These are phyloP conservation scores for Hirtodrosophila alboralis DNA, from an alignment of 2,888 invertebrate genomes.

Conservation along the genomic window DNA sequence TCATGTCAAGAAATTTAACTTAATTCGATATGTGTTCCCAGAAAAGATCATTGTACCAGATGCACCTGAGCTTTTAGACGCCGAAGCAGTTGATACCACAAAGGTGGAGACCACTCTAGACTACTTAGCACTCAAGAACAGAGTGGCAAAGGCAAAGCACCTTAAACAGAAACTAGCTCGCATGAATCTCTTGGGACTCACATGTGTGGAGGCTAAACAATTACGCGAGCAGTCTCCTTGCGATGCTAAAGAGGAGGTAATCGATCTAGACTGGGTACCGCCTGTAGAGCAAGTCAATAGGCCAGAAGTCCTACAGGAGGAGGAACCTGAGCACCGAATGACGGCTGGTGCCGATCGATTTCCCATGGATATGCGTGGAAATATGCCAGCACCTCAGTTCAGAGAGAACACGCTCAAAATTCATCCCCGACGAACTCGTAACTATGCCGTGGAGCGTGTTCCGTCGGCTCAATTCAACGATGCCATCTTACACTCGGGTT, in stretches of 20 bases:
- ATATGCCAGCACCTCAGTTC: conserved; percentile 81
- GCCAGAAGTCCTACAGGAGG: background rate
- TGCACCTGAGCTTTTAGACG: conserved; percentile 31
- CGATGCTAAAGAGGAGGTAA: conserved; percentile 55
- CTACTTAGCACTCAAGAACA: conserved; percentile 65
- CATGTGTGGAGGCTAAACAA: conserved; percentile 66
- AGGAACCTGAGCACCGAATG: conserved; percentile 17
- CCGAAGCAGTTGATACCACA: conserved; percentile 40
- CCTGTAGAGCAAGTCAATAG: conserved; percentile 34
- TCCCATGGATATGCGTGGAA: conserved; percentile 64
- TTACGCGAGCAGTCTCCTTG: conserved; percentile 62
- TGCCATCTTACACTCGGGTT: conserved; percentile 41
- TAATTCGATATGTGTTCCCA: conserved; percentile 79
- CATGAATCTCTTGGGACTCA: conserved; percentile 71
- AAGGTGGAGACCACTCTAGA: conserved; percentile 69
- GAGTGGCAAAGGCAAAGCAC: conserved; percentile 45
- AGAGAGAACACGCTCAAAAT: conserved; percentile 79
- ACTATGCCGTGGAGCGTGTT: conserved; percentile 70
- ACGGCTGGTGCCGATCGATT: conserved; percentile 16
- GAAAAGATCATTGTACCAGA: conserved; percentile 54
- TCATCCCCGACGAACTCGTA: conserved; percentile 75
- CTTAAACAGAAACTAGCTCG: conserved; percentile 64
- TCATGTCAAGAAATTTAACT: conserved; percentile 81
- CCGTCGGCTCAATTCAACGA: conserved; percentile 71
- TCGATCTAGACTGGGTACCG: conserved; percentile 81